These are phyloP conservation scores for Phytoseiulus persimilis DNA, from an alignment of 2,888 invertebrate species.

Conservation along the genomic window DNA sequence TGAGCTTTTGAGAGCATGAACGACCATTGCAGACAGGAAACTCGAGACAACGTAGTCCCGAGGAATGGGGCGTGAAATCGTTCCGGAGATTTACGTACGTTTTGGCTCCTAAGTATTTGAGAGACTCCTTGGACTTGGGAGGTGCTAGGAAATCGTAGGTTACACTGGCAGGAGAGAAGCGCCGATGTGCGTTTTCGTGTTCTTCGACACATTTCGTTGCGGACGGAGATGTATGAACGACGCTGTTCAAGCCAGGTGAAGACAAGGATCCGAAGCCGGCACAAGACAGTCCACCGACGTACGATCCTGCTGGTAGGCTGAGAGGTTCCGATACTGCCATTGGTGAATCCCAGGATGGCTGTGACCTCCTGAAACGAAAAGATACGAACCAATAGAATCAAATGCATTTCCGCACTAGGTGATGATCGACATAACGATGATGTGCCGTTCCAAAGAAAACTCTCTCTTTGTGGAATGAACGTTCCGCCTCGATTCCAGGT, in stretches of 20 bases:
- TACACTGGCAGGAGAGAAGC: neutral
- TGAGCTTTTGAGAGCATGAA: too few species aligned
- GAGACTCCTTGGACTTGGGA: neutral
- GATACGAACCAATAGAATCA: too few species aligned
- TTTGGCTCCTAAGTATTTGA: neutral
- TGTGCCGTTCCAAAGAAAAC: too few species aligned
- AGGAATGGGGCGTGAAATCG: too few species aligned
- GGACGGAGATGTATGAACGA: neutral
- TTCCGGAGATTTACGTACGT: neutral
- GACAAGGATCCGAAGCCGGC: constrained; percentile 14
- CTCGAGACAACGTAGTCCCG: too few species aligned
- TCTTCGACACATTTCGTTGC: neutral
- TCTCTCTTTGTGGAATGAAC: too few species aligned
- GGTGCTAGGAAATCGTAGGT: neutral
- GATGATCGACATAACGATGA: too few species aligned
- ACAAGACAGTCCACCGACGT: constrained; percentile 17
- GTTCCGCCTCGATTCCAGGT: too few species aligned
- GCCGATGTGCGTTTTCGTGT: neutral
- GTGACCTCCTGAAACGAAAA: constrained; percentile 18
- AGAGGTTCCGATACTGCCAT: constrained; percentile 36
- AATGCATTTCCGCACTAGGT: too few species aligned
- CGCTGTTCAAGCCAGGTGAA: constrained; percentile 19
- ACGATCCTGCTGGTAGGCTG: constrained; percentile 12
- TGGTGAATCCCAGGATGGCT: constrained; percentile 31
- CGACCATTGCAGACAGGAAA: too few species aligned